These are phyloP conservation scores for Empidonax alnorum DNA, from an alignment of 2,113 vertebrate genomes.

Conservation along the genomic window DNA sequence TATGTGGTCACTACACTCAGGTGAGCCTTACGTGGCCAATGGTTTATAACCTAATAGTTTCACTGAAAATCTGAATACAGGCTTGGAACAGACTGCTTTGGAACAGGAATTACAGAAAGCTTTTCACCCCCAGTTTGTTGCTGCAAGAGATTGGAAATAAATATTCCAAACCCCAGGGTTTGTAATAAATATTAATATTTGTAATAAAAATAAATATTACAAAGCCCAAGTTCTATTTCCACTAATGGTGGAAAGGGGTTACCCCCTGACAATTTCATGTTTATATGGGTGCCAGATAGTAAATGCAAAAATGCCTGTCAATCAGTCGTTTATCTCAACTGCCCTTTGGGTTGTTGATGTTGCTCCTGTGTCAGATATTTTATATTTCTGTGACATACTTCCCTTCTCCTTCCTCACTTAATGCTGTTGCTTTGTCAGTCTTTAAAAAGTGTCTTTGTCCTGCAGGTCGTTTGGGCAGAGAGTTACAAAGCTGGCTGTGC, in stretches of 20 bases:
- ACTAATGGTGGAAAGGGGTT: not conserved
- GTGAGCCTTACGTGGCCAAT: constrained; percentile 18
- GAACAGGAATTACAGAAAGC: not conserved
- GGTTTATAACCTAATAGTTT: not conserved
- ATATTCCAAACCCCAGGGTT: not conserved
- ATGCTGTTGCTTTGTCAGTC: not conserved
- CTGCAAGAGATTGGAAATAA: not conserved
- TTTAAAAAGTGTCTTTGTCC: not conserved
- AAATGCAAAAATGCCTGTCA: not conserved
- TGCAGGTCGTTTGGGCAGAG: constrained; percentile 74
- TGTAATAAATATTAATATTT: not conserved
- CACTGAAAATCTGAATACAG: not conserved
- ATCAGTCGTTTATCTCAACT: not conserved
- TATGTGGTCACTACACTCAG: constrained; percentile 76
- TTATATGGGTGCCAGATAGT: not conserved
- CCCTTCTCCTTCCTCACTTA: not conserved
- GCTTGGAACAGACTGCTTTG: not conserved
- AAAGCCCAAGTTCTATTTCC: not conserved
- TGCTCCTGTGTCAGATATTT: not conserved
- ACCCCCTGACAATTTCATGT: not conserved
- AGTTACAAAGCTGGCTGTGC: constrained; percentile 80
- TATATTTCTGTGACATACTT: not conserved
- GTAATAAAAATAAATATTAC: not conserved
- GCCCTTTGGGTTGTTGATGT: not conserved
- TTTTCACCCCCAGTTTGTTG: not conserved